Base-by-base conservation (phyloP, 2,113 vertebrate species). In the Fulica atra region DNA sequence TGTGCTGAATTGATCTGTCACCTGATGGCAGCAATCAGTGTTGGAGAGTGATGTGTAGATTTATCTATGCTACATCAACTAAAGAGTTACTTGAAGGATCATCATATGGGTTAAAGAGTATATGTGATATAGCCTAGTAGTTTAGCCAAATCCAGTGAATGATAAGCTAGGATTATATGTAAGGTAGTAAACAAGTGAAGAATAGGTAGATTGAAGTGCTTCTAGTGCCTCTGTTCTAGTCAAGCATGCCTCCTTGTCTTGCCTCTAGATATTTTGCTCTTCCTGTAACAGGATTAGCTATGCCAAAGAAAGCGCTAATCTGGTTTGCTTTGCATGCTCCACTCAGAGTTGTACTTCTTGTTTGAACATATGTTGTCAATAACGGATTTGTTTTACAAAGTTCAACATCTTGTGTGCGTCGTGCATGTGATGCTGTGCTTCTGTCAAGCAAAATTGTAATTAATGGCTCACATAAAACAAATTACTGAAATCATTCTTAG, bases 371-470 rank as follows among this genome's bases (percentile, higher is more conserved):
- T 46, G 54, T 86, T 81, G 88, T 88, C 95, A 96, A 53, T 77
- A 84, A 56, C 59, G 73, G 91, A 61, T 96, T 83, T 57, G 86
- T 89, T 97, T 82, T 66, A 84, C 71, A n/a, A 72, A 57, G 18
- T 85, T 87, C 70, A 66, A 46, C 50, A 57, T 38, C 78, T 60
- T 40, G 1, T 7, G 16, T 38, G 51, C 66, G 73, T 92, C 35
- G 18, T 60, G 60, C 56, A 72, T 60, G 51, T 33, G 35, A 42
- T 66, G 63, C 80, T 73, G 71, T 16, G 5, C 36, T 79, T 84
- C n/a, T 70, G 25, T 59, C 38, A 40, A 50, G 65, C 10, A 1
- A 15, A 79, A 29, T 33, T 44, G 36, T 50, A 84, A 56, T 77
- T 40, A 87, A 46, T 23, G 19, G 66, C 54, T 91, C 65, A 9